These are phyloP conservation scores for Tipula helvola DNA, from an alignment of 2,888 invertebrate species.

Conservation along the genomic window DNA sequence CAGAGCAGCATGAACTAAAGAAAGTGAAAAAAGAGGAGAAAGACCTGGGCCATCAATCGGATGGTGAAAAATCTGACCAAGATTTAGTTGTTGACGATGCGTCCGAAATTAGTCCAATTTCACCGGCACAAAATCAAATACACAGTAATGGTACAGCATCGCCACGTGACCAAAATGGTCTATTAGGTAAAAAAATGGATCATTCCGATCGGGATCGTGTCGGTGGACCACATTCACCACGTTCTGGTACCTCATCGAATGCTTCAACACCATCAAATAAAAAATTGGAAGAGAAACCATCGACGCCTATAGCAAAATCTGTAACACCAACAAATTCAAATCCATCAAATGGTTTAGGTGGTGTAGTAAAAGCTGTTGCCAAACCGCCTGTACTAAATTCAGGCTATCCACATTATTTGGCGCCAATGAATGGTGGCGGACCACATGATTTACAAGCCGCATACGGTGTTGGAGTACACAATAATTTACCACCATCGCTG, in stretches of 20 bases:
- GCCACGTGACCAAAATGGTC: constrained; percentile 67
- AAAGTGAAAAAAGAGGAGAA: constrained; percentile 75
- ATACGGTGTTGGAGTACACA: constrained; percentile 43
- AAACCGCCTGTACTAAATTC: constrained; percentile 20
- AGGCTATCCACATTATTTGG: constrained; percentile 48
- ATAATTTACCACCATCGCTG: constrained; percentile 48
- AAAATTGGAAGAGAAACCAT: constrained; percentile 77
- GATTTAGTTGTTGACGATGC: constrained; percentile 92
- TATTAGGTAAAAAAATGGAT: constrained; percentile 36
- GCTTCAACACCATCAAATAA: constrained; percentile 83
- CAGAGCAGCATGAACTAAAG: constrained; percentile 52
- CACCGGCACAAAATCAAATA: constrained; percentile 40
- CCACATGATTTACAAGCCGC: constrained; percentile 48
- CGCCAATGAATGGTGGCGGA: constrained; percentile 41
- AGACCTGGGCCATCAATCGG: constrained; percentile 67
- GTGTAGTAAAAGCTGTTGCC: constrained; percentile 19
- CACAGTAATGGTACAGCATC: constrained; percentile 50
- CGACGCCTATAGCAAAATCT: constrained; percentile 82
- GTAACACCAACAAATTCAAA: constrained; percentile 64
- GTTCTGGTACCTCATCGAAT: constrained; percentile 80
- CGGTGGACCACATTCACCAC: constrained; percentile 23
- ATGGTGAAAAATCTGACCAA: constrained; percentile 78
- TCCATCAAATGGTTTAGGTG: constrained; percentile 42
- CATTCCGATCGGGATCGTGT: constrained; percentile 22
- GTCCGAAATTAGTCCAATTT: constrained; percentile 63